Percentiles rank a stretch among this genome's conserved stretches.
Evolutionary conservation across 2,888 invertebrate genomes (phyloP).

Genomic region (Pollenia griseotomentosa): DNA sequence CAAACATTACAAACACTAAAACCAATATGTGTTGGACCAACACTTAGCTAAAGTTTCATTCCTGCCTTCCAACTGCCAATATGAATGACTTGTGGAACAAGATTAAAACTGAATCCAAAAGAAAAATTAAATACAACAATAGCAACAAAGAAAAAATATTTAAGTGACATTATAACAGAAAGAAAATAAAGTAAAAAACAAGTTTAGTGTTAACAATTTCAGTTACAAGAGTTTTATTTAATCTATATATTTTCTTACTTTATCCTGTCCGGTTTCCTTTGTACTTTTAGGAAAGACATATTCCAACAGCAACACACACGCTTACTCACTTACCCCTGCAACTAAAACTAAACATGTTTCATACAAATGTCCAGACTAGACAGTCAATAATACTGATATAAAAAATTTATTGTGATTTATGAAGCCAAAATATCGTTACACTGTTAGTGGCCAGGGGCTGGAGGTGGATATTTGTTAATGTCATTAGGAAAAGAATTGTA

Average conservation of each 20-base stretch:
- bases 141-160: background rate
- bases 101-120: conserved; percentile 5
- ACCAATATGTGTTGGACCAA: conserved; percentile 48
- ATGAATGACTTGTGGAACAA: conserved; percentile 32
- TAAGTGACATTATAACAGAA: conserved; percentile 59
- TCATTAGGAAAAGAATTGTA: conserved; percentile 42
- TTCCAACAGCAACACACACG: background rate
- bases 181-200: conserved; percentile 30
- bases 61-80: background rate
- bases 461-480: conserved; percentile 26
- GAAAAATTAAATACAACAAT: background rate
- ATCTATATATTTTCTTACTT: conserved; percentile 16
- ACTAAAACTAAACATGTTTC: conserved; percentile 23
- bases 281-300: conserved; percentile 6
- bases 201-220: conserved; percentile 54
- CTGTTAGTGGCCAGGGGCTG: background rate
- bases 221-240: conserved; percentile 30
- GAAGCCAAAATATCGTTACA: conserved; percentile 14
- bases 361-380: conserved; percentile 57
- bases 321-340: background rate
- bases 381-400: conserved; percentile 67
- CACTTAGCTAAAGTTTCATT: background rate
- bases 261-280: background rate
- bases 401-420: conserved; percentile 69
- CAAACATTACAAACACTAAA: conserved; percentile 49